Percentiles rank a stretch among this genome's conserved stretches.
These are phyloP conservation scores for Anastrepha obliqua DNA, from an alignment of 1,140 invertebrate species.

Conservation along the genomic window DNA sequence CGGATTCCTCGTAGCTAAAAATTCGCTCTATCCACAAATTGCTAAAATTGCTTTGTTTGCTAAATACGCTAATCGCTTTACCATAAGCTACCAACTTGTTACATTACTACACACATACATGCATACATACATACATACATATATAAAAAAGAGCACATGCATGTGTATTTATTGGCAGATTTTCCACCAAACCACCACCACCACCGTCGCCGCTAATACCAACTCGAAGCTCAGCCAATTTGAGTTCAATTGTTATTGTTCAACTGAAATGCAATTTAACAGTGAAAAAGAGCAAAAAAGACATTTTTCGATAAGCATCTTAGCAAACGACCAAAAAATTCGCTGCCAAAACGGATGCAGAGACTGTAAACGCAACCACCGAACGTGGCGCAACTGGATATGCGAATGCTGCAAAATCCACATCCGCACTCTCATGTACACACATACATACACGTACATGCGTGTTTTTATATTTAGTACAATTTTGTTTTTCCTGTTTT, in stretches of 20 bases:
- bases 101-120: not conserved
- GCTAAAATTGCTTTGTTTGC: not conserved
- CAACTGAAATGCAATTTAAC: constrained; percentile 24
- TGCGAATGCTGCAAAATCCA: not conserved
- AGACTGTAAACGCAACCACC: not conserved
- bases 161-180: not conserved
- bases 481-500: not conserved
- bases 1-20: no score
- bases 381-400: not conserved
- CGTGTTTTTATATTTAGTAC: not conserved
- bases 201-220: not conserved
- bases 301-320: constrained; percentile 40
- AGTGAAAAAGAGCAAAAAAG: not conserved
- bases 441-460: not conserved
- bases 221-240: constrained; percentile 11
- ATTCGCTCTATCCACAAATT: not conserved
- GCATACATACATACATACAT: not conserved
- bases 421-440: not conserved
- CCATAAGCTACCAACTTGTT: constrained; percentile 22
- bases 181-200: not conserved
- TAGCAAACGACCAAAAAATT: constrained; percentile 43
- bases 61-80: not conserved
- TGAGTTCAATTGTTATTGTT: constrained; percentile 48
- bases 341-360: constrained; percentile 26
- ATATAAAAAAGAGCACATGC: not conserved